Conservation (phyloP, 1,140 invertebrate genomes). For the Heliconius himera region DNA sequence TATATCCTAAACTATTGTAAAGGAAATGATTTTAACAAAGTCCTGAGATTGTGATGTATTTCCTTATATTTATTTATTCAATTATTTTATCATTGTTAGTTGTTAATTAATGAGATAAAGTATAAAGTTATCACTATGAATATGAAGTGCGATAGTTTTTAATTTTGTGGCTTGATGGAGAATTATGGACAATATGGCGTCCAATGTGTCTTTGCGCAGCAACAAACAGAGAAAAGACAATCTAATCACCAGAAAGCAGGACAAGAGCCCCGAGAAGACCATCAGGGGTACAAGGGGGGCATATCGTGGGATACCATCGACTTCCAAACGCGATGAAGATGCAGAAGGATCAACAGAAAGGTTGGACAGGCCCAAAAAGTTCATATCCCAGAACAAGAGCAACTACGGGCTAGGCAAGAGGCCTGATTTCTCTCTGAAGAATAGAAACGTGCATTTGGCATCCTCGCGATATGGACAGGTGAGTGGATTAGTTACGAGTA, state of each 20-base stretch:
- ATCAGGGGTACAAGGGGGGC: constrained; percentile 72
- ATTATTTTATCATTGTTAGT: constrained; percentile 45
- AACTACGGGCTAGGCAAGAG: constrained; percentile 74
- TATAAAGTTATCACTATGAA: constrained; percentile 46
- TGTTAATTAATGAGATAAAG: constrained; percentile 42
- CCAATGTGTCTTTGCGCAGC: constrained; percentile 71
- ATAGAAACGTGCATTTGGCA: constrained; percentile 75
- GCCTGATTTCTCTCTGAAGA: constrained; percentile 76
- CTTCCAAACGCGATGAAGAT: constrained; percentile 70
- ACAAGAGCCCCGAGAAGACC: constrained; percentile 79
- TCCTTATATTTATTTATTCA: constrained; percentile 54
- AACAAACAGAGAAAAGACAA: constrained; percentile 78
- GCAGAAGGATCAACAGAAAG: constrained; percentile 71
- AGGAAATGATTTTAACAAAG: constrained; percentile 47
- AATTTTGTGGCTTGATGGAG: constrained; percentile 56
- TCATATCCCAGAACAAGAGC: constrained; percentile 71
- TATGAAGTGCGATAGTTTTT: constrained; percentile 38
- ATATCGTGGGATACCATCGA: constrained; percentile 67
- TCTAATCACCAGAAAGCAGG: constrained; percentile 77
- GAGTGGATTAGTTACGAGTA: constrained; percentile 41
- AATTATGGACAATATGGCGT: constrained; percentile 79
- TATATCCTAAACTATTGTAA: constrained; percentile 39
- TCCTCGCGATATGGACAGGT: constrained; percentile 79
- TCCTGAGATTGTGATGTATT: constrained; percentile 46
- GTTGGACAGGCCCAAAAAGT: constrained; percentile 79